Base-by-base conservation (phyloP, 2,113 vertebrate genomes). In the Upupa epops region DNA sequence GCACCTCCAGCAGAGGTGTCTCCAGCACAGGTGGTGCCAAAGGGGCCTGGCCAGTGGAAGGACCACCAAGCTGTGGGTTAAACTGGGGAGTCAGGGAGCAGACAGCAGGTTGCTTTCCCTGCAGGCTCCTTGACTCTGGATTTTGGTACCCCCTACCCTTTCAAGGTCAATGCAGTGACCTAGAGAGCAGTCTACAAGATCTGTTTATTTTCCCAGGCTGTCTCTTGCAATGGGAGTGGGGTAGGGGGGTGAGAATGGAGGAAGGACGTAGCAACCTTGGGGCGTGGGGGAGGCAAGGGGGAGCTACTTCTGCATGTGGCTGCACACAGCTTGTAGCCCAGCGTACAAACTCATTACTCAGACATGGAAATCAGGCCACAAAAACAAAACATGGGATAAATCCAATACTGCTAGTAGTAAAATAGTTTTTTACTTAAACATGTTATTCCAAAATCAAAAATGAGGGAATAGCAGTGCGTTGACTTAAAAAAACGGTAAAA, bases 201-300 rank as follows among this genome's bases (percentile, higher is more conserved):
- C 90, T 94, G 78, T 92, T 93, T 94, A 83, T 96, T 96, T 96
- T 96, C 95, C 93, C 96, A 96, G 86, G 92, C 89, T 94, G 83
- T 79, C 74, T 70, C 52, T 87, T 84, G 68, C 59, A 72, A 81
- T 42, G 54, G 74, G 86, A 86, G 68, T 51, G 60, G 72, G 64
- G 75, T 32, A 25, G 69, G 21, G 31, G 51, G n/a, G 25, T 52
- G 59, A 88, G 54, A 95, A 92, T 36, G 18, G 64, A 52, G 60
- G 52, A 63, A 93, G 51, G 87, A 90, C 81, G 77, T 66, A 84
- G 42, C 66, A 82, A 72, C 83, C 58, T 72, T 21, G 24, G 21
- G 4, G 15, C 12, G 8, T 25, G 16, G 24, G 29, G 40, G 21
- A 14, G 13, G 22, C 40, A 42, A 42, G 40, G 15, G 34, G 15